Evolutionary conservation across 2,888 invertebrate species (phyloP).

Genomic region (Nemotelus pantherinus): DNA sequence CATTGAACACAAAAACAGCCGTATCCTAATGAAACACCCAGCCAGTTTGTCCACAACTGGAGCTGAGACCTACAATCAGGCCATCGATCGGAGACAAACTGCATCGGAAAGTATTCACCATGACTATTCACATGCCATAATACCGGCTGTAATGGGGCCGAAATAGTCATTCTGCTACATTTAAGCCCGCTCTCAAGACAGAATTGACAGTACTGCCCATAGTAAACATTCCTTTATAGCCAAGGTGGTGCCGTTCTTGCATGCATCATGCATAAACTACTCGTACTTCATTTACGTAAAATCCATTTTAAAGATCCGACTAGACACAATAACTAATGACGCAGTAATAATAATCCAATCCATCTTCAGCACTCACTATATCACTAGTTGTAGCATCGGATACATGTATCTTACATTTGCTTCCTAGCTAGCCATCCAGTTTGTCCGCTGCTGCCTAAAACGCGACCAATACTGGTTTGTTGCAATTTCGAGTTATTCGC

Average conservation of each 20-base stretch:
- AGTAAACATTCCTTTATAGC: slow-evolving; percentile 13
- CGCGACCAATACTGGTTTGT: slow-evolving; percentile 32
- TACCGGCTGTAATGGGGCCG: not conserved
- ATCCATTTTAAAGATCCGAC: not conserved
- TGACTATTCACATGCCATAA: not conserved
- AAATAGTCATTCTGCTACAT: no score
- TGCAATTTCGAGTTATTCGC: slow-evolving; percentile 46
- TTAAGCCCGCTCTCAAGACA: no score
- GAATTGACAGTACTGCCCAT: no score
- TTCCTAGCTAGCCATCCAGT: no score
- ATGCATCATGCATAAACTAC: not conserved
- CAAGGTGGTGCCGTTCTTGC: slow-evolving; percentile 26
- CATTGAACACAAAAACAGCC: no score
- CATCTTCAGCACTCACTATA: slow-evolving; percentile 18
- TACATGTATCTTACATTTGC: no score
- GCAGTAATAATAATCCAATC: slow-evolving; percentile 24
- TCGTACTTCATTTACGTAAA: not conserved
- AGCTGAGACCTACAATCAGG: no score
- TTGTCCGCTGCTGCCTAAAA: not conserved
- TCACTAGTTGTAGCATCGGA: not conserved
- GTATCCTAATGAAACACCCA: no score
- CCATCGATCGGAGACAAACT: no score
- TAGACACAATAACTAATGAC: slow-evolving; percentile 37
- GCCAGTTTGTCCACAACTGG: no score
- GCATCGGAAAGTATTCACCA: no score